These are phyloP conservation scores for Calliphora vomitoria DNA, from an alignment of 2,888 invertebrate species.

Conservation along the genomic window DNA sequence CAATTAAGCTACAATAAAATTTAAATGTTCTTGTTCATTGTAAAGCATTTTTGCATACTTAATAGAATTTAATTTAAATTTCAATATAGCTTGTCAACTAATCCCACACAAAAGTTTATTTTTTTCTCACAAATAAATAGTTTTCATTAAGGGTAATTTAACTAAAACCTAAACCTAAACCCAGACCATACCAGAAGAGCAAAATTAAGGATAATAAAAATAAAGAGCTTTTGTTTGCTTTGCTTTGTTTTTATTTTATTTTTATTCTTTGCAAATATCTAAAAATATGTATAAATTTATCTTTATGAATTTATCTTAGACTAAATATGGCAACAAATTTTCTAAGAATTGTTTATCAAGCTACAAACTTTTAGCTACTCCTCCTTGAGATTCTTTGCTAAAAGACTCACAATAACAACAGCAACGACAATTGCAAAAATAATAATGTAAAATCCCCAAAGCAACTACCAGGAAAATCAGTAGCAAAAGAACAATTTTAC, in stretches of 20 bases:
- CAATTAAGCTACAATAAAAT: conserved; percentile 1
- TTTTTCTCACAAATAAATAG: background rate
- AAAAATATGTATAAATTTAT: conserved; percentile 12
- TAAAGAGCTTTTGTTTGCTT: conserved; percentile 20
- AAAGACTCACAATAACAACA: conserved; percentile 2
- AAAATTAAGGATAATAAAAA: background rate
- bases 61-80: conserved; percentile 9
- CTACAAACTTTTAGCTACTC: background rate
- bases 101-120: background rate
- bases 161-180: background rate
- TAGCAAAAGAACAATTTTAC: conserved; percentile 19
- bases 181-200: no score
- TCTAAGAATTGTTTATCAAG: conserved; percentile 45
- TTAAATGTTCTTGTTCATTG: background rate
- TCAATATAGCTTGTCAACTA: background rate
- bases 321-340: conserved; percentile 42
- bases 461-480: conserved; percentile 40
- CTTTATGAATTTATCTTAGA: background rate
- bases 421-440: background rate
- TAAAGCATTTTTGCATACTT: background rate
- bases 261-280: background rate
- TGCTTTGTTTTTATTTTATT: background rate
- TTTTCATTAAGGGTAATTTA: conserved; percentile 18
- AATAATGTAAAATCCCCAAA: conserved; percentile 27
- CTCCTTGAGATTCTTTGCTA: background rate